Conservation (phyloP, 2,113 vertebrate species). For the Thymallus thymallus region DNA sequence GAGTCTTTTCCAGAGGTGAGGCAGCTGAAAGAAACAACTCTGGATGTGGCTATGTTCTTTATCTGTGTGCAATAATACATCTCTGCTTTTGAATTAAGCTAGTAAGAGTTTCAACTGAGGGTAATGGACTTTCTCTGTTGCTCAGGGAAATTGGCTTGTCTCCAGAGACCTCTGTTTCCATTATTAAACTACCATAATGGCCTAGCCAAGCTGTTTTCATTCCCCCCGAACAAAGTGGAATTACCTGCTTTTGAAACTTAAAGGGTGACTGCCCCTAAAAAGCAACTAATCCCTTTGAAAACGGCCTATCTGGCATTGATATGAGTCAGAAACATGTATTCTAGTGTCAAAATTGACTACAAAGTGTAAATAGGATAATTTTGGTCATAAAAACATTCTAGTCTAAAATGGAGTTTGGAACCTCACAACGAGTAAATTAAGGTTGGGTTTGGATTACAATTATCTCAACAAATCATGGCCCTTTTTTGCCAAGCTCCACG, state of each 20-base stretch:
- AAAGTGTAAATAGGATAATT: too few species aligned
- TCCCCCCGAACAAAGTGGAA: constrained; percentile 54
- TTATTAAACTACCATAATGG: constrained; percentile 66
- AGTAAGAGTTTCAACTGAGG: constrained; percentile 61
- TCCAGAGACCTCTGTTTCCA: constrained; percentile 59
- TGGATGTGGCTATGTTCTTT: constrained; percentile 37
- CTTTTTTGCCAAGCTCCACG: too few species aligned
- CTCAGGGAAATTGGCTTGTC: constrained; percentile 56
- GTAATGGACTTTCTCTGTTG: constrained; percentile 76
- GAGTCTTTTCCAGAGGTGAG: constrained; percentile 28
- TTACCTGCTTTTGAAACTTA: constrained; percentile 60
- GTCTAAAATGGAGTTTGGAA: too few species aligned
- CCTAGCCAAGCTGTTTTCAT: constrained; percentile 57
- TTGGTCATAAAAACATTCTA: too few species aligned
- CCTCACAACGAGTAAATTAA: too few species aligned
- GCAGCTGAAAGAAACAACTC: constrained; percentile 18
- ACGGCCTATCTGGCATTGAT: too few species aligned
- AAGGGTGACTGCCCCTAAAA: constrained; percentile 7
- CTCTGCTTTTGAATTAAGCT: constrained; percentile 65
- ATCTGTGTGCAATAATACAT: constrained; percentile 40
- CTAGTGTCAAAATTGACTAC: too few species aligned
- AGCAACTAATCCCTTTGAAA: too few species aligned
- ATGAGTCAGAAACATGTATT: too few species aligned
- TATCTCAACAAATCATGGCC: too few species aligned
- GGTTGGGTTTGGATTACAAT: too few species aligned